A percentile compares a stretch with the other conserved stretches of the same genome.
Conservation (phyloP, 2,113 vertebrate genomes). For the Psilopogon haemacephalus region DNA sequence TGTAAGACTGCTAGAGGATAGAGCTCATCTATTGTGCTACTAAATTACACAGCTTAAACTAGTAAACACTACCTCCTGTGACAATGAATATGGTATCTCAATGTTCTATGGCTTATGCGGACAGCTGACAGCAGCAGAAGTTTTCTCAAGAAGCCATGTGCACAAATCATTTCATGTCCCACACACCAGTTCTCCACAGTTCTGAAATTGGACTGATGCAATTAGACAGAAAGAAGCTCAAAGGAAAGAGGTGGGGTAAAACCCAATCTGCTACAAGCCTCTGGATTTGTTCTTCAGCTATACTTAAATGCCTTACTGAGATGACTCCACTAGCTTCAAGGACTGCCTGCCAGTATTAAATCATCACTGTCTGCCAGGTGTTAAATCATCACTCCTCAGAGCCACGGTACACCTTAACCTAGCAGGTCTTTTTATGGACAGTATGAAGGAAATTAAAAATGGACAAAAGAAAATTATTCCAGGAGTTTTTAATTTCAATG, state of each 20-base stretch:
- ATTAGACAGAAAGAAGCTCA: background rate
- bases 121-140: background rate
- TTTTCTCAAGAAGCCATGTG: background rate
- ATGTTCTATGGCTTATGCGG: background rate
- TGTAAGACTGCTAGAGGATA: background rate
- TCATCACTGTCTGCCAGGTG: background rate
- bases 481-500: background rate
- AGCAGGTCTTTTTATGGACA: background rate
- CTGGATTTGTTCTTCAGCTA: background rate
- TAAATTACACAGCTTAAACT: background rate
- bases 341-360: background rate
- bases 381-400: background rate
- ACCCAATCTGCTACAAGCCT: background rate
- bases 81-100: background rate
- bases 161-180: background rate
- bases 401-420: background rate
- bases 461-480: background rate
- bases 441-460: background rate
- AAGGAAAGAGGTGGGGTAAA: background rate
- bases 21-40: background rate
- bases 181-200: background rate
- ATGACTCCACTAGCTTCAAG: background rate
- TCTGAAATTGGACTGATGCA: background rate
- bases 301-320: background rate
- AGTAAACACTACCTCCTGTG: background rate